A percentile compares a stretch with the other conserved stretches of the same genome.
Conservation (phyloP, 2,797 vertebrate genomes). For the Schizothorax lantsangensis region DNA sequence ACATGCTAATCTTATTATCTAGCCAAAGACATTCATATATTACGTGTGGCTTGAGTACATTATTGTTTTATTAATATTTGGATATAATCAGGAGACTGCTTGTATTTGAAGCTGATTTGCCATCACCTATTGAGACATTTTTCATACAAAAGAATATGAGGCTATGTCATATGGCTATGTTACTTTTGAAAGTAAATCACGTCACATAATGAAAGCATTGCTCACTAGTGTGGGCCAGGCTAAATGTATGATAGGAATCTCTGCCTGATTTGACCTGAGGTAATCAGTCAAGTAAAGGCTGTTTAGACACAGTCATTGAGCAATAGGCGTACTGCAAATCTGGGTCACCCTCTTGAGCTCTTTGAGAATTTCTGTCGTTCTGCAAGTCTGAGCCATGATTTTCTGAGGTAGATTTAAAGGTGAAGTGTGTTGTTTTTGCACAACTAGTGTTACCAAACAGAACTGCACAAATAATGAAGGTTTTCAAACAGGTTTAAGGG, state of each 20-base stretch:
- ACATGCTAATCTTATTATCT: background rate
- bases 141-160: background rate
- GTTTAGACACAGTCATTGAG: constrained; percentile 37
- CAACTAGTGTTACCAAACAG: background rate
- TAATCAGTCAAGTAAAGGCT: constrained; percentile 37
- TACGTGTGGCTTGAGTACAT: background rate
- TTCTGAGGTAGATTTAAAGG: background rate
- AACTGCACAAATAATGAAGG: background rate
- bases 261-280: constrained; percentile 31
- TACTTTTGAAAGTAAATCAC: constrained; percentile 23
- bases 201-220: constrained; percentile 6
- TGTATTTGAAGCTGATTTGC: background rate
- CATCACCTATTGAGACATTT: background rate
- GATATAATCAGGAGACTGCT: background rate
- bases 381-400: constrained; percentile 12
- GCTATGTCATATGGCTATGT: constrained; percentile 3
- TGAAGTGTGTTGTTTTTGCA: background rate
- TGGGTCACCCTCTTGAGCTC: constrained; percentile 30
- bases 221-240: background rate
- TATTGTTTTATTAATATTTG: background rate
- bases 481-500: constrained; percentile 1
- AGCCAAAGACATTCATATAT: background rate
- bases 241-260: constrained; percentile 30
- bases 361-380: constrained; percentile 1
- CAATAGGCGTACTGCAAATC: constrained; percentile 44